Base-by-base conservation (phyloP, 2,113 vertebrate species). In the Pongo abelii region DNA sequence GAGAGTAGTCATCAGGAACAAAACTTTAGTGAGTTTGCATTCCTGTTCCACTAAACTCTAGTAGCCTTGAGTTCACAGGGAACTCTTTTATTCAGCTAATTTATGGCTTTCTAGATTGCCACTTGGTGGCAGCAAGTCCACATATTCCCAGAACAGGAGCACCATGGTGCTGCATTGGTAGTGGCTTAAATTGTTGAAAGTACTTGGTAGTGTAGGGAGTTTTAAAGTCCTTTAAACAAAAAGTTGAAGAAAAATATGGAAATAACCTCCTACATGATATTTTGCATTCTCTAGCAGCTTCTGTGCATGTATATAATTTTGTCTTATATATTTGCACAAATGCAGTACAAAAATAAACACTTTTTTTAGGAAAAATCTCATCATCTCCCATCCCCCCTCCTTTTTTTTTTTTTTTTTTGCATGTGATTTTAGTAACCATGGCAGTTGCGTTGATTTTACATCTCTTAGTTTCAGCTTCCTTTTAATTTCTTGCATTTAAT, bases 281-380 rank as follows among this genome's bases (percentile, higher is more conserved):
- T 96, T 98, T 98, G 79, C 95, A 96, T 78, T 96, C 94, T 35
- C 10, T 61, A 75, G 38, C 64, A 95, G 30, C 46, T 96, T 94
- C 74, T 87, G 30, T 95, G 11, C 5, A 46, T 97, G 95, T 81
- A 83, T 98, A 22, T 59, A 75, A 43, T 77, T 96, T 89, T 98
- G 61, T 46, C 97, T 97, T 98, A 87, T 93, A 1, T 97, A 94
- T 96, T 98, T 98, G 64, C 57, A 97, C 95, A 97, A 98, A 91
- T 77, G 83, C 97, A 91, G 75, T 98, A 80, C 75, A 64, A 97
- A 83, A 97, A 89, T 79, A 94, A 96, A 97, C 32, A 94, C 48
- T 88, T 96, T 94, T 48, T 87, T 80, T 92, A 94, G 96, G 94
- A 97, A 97, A 98, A 89, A 91, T 23, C 16, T 72, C 80, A 46